These are phyloP conservation scores for Muricea muricata DNA, from an alignment of 92 coral and sea anemone species.

Conservation along the genomic window DNA sequence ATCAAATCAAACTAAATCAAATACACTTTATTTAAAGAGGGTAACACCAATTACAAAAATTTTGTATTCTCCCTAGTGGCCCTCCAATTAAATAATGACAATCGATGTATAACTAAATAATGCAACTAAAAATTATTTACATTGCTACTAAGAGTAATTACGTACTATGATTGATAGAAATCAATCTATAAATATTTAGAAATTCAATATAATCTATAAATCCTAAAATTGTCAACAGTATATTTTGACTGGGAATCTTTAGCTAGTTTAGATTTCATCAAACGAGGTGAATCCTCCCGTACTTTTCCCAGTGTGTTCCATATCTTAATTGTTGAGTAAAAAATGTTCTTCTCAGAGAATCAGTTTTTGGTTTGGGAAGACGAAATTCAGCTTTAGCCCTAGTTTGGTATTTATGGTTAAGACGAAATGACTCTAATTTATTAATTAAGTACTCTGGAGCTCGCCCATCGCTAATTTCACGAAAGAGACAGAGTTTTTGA, in stretches of 20 bases:
- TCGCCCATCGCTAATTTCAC: slow-evolving; percentile 5
- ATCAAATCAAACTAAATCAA: too few species aligned
- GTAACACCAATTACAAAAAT: background rate
- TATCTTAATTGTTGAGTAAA: background rate
- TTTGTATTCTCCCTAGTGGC: background rate
- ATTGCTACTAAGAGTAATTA: background rate
- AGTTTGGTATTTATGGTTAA: slow-evolving; percentile 9
- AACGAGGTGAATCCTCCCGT: background rate
- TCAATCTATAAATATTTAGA: background rate
- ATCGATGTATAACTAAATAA: too few species aligned
- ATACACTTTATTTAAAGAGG: background rate
- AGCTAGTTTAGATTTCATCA: slow-evolving; percentile 12
- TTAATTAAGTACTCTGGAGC: slow-evolving; percentile 39
- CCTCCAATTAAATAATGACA: too few species aligned
- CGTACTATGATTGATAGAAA: too few species aligned
- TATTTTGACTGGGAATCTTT: background rate
- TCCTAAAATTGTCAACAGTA: slow-evolving; percentile 18
- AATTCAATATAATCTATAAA: background rate
- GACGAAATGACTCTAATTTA: slow-evolving; percentile 22
- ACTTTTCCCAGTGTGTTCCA: slow-evolving; percentile 29
- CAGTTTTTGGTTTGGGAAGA: slow-evolving; percentile 36
- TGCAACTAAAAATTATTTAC: background rate
- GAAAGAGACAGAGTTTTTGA: slow-evolving; percentile 43
- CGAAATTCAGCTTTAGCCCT: slow-evolving; percentile 26
- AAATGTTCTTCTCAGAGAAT: slow-evolving; percentile 1